Evolutionary conservation across 1,140 invertebrate genomes (phyloP).

Genomic region (Schmidtea mediterranea): DNA sequence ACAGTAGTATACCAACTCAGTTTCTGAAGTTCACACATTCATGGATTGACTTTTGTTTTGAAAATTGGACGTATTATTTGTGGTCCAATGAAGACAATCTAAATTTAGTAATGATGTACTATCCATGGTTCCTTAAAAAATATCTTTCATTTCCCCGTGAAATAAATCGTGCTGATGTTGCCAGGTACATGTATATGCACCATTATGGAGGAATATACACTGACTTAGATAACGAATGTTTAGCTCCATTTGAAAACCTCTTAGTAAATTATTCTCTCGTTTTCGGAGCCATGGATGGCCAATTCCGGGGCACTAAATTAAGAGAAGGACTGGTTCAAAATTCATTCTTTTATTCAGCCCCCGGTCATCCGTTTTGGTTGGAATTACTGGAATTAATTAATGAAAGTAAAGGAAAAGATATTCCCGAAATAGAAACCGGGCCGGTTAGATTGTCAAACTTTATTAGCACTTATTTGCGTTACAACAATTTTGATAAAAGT

Average conservation of each 20-base stretch:
- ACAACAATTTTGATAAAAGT: too few relatives aligned
- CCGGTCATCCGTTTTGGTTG: neutral
- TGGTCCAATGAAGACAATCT: slow-evolving; percentile 3
- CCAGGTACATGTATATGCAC: neutral
- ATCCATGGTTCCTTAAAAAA: neutral
- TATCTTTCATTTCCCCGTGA: neutral
- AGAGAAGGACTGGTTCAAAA: neutral
- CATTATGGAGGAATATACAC: neutral
- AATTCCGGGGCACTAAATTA: neutral
- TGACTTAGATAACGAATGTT: neutral
- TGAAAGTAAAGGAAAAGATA: neutral
- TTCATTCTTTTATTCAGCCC: neutral
- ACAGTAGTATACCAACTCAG: neutral
- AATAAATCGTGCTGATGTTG: neutral
- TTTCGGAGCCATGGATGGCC: neutral
- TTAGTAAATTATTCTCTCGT: neutral
- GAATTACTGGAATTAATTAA: neutral
- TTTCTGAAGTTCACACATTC: neutral
- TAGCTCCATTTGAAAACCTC: neutral
- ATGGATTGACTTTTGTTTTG: neutral
- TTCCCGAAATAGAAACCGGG: too few relatives aligned
- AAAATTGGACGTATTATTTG: neutral
- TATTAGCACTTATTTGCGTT: too few relatives aligned
- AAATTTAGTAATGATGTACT: neutral
- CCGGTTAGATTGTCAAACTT: too few relatives aligned